Conservation (phyloP, 2,888 invertebrate species). For the Pollenia amentaria region DNA sequence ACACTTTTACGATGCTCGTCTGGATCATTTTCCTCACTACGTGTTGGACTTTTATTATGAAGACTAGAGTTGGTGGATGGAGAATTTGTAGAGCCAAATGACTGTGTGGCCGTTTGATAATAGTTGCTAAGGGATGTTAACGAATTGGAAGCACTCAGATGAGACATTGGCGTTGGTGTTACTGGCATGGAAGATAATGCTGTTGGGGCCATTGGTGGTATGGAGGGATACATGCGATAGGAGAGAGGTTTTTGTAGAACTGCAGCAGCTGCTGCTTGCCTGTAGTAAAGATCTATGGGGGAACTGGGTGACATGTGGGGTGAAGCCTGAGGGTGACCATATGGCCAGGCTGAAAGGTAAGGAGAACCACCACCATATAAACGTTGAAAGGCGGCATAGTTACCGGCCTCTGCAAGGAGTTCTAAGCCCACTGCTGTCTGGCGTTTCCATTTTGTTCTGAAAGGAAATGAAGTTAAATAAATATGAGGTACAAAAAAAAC, state of each 20-base stretch:
- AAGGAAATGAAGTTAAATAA: conserved; percentile 78
- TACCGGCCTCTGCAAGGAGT: conserved; percentile 97
- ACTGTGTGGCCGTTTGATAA: conserved; percentile 84
- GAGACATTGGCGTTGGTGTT: conserved; percentile 80
- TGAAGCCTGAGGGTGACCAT: conserved; percentile 85
- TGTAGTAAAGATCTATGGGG: conserved; percentile 92
- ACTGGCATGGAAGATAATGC: conserved; percentile 74
- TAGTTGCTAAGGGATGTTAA: conserved; percentile 86
- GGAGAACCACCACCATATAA: conserved; percentile 91
- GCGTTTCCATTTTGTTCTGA: conserved; percentile 98
- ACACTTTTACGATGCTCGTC: conserved; percentile 66
- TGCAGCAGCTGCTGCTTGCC: conserved; percentile 90
- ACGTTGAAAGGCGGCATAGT: conserved; percentile 98
- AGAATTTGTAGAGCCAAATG: conserved; percentile 66
- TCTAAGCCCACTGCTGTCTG: conserved; percentile 99
- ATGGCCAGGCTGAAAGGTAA: conserved; percentile 88
- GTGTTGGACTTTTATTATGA: conserved; percentile 69
- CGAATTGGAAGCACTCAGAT: conserved; percentile 87
- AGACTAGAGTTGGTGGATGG: conserved; percentile 71
- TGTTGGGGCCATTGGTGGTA: conserved; percentile 81
- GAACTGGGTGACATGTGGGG: conserved; percentile 88
- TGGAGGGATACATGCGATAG: conserved; percentile 86
- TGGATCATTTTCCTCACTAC: conserved; percentile 75
- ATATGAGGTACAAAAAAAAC: conserved; percentile 77
- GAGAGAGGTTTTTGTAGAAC: conserved; percentile 95